Evolutionary conservation across 2,888 invertebrate species (phyloP), one percentile per base, ranked within the genome.

Genomic region (Papilio gigon): DNA sequence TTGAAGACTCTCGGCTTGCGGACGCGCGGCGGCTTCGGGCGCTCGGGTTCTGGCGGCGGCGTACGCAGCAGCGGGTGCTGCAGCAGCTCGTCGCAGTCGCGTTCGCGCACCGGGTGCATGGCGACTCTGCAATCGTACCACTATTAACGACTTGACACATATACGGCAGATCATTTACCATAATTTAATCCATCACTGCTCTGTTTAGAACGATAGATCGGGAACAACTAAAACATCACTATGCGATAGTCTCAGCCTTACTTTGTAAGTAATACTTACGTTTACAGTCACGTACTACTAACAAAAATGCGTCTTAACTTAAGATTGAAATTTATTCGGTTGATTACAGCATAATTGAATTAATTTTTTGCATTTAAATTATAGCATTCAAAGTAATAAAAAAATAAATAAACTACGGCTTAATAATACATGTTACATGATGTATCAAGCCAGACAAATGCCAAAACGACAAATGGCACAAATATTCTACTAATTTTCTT

Each of bases 11-110:
- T 78, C 4, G 84, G 88, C 11, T 75, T 83, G 65, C 88, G 84
- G 12, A 84, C 78, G 22, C 86, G 83, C 6, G 90, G 90, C 1
- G 88, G 86, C 0, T 82, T 81, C 1, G 88, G 86, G 22, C 74
- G 76, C 71, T 87, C 88, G 1, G 89, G 90, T 70, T 87, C 88
- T 0, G 88, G 86, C 8, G 89, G 90, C 22, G 91, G 91, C 8
- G 90, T 87, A 11, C 76, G 76, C 53, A 90, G 76, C 27, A 80
- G 71, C 0, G 90, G 87, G 64, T 88, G 58, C 42, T 87, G 80
- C 42, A 91, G 74, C 44, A 91, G 70, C 4, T 78, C 81, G 58
- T 90, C 88, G 68, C 91, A 90, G 0, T 73, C 73, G 27, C 81
- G 81, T 73, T 89, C 86, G 0, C 82, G 79, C 12, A 84, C 68